phyloP scores from a whole-genome alignment of 2,888 invertebrate species.

The Xestia sexstrigata region DNA sequence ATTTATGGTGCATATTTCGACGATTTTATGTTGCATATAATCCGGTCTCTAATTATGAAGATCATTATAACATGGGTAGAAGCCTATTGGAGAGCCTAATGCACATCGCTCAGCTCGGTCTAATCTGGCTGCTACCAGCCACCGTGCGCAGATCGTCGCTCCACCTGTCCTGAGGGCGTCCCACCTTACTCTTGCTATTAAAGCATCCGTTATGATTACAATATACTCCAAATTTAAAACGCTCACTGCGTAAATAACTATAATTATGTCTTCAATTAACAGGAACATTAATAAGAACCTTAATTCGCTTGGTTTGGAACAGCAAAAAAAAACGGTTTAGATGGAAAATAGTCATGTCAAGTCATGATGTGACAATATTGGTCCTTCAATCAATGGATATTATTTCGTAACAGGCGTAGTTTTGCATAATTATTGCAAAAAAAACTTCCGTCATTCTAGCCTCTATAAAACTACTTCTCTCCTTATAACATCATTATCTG shows the following conservation, averaged over 20 bases:
- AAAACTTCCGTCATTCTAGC: too few relatives aligned
- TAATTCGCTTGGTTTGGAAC: not conserved
- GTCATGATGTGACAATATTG: not conserved
- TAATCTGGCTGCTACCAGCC: not conserved
- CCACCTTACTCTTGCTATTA: not conserved
- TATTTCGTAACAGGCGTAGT: too few relatives aligned
- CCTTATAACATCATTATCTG: too few relatives aligned
- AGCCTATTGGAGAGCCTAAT: not conserved
- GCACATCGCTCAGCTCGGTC: not conserved
- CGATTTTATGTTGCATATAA: too few relatives aligned
- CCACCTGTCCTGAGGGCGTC: not conserved
- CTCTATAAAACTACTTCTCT: too few relatives aligned
- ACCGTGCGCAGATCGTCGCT: not conserved
- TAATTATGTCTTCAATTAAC: too few relatives aligned
- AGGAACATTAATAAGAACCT: too few relatives aligned
- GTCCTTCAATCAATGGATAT: too few relatives aligned
- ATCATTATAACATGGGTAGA: not conserved
- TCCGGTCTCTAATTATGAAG: not conserved
- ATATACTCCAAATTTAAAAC: too few relatives aligned
- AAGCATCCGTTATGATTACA: not conserved
- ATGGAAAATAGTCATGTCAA: not conserved
- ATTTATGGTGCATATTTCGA: too few relatives aligned
- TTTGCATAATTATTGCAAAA: too few relatives aligned
- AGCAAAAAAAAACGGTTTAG: not conserved
- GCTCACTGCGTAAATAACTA: too few relatives aligned